These are phyloP conservation scores for Nixonia krombeini DNA, from an alignment of 1,140 invertebrate species.

Conservation along the genomic window DNA sequence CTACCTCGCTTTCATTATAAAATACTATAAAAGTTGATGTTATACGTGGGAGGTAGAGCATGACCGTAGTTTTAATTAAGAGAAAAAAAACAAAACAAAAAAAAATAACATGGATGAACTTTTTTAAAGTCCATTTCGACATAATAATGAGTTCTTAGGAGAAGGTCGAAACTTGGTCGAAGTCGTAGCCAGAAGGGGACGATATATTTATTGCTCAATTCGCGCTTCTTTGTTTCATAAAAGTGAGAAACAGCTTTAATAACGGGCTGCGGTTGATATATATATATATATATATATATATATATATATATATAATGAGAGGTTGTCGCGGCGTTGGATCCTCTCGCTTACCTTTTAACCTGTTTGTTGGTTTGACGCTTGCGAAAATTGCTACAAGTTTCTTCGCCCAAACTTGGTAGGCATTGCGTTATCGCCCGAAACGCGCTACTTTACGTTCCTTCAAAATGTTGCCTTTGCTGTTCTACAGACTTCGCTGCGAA, in stretches of 20 bases:
- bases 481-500: too few relatives aligned
- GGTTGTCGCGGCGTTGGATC: conserved; percentile 42
- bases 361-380: conserved; percentile 50
- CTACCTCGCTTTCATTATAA: conserved; percentile 16
- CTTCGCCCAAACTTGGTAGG: conserved; percentile 26
- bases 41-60: conserved; percentile 18
- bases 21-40: conserved; percentile 20
- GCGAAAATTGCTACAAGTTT: conserved; percentile 49
- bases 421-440: too few relatives aligned
- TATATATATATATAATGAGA: conserved; percentile 44
- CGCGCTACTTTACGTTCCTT: too few relatives aligned
- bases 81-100: neutral
- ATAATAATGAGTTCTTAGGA: conserved; percentile 46
- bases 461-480: too few relatives aligned
- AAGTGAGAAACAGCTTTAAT: conserved; percentile 71
- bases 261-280: conserved; percentile 56
- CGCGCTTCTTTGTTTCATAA: conserved; percentile 70
- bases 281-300: too few relatives aligned
- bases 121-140: conserved; percentile 35
- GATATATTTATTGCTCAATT: conserved; percentile 67
- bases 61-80: conserved; percentile 27
- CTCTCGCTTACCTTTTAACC: conserved; percentile 44
- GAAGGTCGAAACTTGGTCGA: conserved; percentile 38
- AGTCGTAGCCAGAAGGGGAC: conserved; percentile 42
- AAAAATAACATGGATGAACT: too few relatives aligned